Conservation (phyloP, 1,140 invertebrate species). For the Rhynchophorus ferrugineus region DNA sequence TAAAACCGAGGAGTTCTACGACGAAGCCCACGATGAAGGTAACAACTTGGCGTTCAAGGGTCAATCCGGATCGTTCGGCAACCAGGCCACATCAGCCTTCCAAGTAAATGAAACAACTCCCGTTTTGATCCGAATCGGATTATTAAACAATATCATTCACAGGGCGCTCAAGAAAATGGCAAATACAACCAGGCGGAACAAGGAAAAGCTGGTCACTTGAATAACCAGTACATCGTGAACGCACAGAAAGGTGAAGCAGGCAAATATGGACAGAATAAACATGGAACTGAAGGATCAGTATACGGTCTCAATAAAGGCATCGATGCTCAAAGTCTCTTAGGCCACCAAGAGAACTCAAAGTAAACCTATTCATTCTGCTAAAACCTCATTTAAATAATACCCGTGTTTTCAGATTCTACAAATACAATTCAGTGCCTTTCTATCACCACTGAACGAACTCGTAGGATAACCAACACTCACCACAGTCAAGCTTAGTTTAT, state of each 20-base stretch:
- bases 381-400: no score
- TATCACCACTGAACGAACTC: no score
- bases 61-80: slow-evolving; percentile 45
- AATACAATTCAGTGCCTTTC: slow-evolving; percentile 23
- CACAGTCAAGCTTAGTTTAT: background rate
- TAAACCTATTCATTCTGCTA: no score
- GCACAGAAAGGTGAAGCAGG: slow-evolving; percentile 49
- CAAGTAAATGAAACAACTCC: slow-evolving; percentile 22
- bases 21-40: slow-evolving; percentile 56
- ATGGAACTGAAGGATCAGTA: slow-evolving; percentile 45
- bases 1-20: slow-evolving; percentile 57
- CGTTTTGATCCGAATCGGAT: background rate
- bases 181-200: slow-evolving; percentile 45
- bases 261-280: slow-evolving; percentile 48
- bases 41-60: slow-evolving; percentile 47
- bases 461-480: background rate
- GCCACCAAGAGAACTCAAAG: slow-evolving; percentile 44
- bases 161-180: slow-evolving; percentile 48
- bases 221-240: slow-evolving; percentile 45
- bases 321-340: slow-evolving; percentile 49
- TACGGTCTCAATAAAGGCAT: slow-evolving; percentile 49
- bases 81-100: slow-evolving; percentile 46
- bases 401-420: slow-evolving; percentile 16
- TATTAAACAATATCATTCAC: background rate
- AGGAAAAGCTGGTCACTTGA: slow-evolving; percentile 49